A percentile compares a stretch with the other conserved stretches of the same genome.
These are phyloP conservation scores for Entomobrya proxima DNA, from an alignment of 2,888 invertebrate species.

Conservation along the genomic window DNA sequence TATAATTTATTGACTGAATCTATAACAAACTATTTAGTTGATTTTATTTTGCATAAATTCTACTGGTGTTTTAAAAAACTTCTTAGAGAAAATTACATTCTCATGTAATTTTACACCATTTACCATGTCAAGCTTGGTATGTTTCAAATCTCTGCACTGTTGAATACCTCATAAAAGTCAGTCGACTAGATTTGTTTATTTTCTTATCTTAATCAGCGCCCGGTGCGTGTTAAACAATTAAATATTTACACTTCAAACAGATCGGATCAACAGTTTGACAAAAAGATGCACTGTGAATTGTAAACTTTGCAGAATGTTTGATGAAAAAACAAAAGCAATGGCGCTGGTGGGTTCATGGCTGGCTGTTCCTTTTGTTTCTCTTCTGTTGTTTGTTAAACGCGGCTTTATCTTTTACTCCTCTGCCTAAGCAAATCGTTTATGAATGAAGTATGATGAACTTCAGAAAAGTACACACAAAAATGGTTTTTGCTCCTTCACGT, in stretches of 20 bases:
- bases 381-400: not conserved
- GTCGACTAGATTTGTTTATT: conserved; percentile 23
- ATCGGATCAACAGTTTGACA: not conserved
- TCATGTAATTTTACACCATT: not conserved
- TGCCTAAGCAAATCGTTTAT: not conserved
- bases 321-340: conserved; percentile 26
- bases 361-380: not conserved
- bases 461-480: not conserved
- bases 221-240: conserved; percentile 21
- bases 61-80: not conserved
- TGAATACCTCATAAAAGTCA: conserved; percentile 16
- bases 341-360: not conserved
- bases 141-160: not conserved
- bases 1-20: not conserved
- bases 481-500: not conserved
- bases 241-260: conserved; percentile 29
- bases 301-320: not conserved
- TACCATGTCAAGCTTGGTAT: no score
- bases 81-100: not conserved
- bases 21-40: not conserved
- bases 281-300: not conserved
- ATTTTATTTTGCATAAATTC: not conserved
- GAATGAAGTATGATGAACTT: not conserved
- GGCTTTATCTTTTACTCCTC: not conserved
- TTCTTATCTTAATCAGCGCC: not conserved